Conservation (phyloP, 2,113 vertebrate genomes). For the Eonycteris spelaea region DNA sequence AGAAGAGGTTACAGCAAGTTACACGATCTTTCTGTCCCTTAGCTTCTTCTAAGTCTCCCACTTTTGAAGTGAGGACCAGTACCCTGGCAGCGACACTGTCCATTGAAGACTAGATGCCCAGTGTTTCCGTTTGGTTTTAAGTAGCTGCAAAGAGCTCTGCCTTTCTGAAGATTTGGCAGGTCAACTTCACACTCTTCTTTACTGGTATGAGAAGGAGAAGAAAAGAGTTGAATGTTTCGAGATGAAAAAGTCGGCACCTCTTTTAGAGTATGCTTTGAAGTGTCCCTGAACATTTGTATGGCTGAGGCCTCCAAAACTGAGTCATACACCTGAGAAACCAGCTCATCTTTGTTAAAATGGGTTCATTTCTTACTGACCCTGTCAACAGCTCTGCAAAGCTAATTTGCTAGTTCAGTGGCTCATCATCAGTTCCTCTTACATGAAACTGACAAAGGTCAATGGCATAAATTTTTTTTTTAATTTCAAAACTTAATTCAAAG, state of each 20-base stretch:
- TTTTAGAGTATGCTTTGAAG: constrained; percentile 43
- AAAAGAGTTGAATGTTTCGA: constrained; percentile 37
- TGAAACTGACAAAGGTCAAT: constrained; percentile 79
- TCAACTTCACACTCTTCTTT: background rate
- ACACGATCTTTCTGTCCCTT: background rate
- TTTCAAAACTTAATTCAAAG: constrained; percentile 79
- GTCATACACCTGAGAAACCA: constrained; percentile 46
- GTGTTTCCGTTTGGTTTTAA: background rate
- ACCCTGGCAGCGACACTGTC: accelerated
- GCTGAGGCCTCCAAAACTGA: constrained; percentile 51
- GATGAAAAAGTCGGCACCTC: constrained; percentile 23
- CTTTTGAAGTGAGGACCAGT: background rate
- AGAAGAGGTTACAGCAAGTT: background rate
- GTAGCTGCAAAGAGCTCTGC: background rate
- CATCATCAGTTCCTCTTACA: constrained; percentile 76
- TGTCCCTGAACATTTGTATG: constrained; percentile 57
- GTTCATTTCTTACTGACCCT: constrained; percentile 77
- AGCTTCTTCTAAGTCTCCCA: background rate
- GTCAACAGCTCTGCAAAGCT: constrained; percentile 79
- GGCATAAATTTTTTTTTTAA: constrained; percentile 39
- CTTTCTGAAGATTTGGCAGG: background rate
- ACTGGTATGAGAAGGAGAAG: background rate
- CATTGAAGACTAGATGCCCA: accelerated
- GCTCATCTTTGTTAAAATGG: constrained; percentile 72
- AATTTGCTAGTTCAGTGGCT: constrained; percentile 81